Conservation (phyloP, 2,797 vertebrate genomes). For the Vespertilio murinus region DNA sequence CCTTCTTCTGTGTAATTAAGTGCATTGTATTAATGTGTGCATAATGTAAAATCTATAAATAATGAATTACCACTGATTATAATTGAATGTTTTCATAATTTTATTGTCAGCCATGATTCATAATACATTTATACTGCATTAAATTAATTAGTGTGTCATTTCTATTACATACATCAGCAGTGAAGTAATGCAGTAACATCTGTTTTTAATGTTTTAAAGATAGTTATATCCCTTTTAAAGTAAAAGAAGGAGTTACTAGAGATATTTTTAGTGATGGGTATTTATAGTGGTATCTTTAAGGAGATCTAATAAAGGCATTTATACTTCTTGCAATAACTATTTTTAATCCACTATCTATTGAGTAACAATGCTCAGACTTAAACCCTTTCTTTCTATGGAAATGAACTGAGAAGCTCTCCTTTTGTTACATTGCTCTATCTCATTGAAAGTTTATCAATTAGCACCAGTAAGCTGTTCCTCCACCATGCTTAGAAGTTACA, state of each 20-base stretch:
- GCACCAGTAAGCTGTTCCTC: neutral
- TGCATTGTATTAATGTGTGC: constrained; percentile 87
- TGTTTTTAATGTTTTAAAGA: constrained; percentile 86
- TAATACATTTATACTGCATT: constrained; percentile 88
- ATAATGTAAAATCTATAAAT: constrained; percentile 90
- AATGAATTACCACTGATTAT: constrained; percentile 89
- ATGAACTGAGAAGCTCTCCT: constrained; percentile 14
- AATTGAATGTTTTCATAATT: constrained; percentile 91
- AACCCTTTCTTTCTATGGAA: constrained; percentile 31
- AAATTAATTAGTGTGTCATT: constrained; percentile 90
- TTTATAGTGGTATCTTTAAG: constrained; percentile 70
- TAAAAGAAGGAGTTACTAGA: constrained; percentile 81
- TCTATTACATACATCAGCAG: constrained; percentile 87
- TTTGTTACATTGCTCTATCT: constrained; percentile 17
- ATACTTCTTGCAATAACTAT: constrained; percentile 62
- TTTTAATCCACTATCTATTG: constrained; percentile 25
- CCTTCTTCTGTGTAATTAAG: constrained; percentile 85
- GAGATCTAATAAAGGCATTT: constrained; percentile 67
- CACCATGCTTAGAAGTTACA: neutral
- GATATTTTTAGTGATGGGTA: constrained; percentile 77
- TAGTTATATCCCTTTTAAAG: constrained; percentile 80
- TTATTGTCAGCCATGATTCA: constrained; percentile 90
- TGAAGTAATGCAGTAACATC: constrained; percentile 87
- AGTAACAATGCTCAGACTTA: neutral
- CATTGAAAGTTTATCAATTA: constrained; percentile 18